Evolutionary conservation across 2,113 vertebrate genomes (phyloP).

Genomic region (Gavialis gangeticus): DNA sequence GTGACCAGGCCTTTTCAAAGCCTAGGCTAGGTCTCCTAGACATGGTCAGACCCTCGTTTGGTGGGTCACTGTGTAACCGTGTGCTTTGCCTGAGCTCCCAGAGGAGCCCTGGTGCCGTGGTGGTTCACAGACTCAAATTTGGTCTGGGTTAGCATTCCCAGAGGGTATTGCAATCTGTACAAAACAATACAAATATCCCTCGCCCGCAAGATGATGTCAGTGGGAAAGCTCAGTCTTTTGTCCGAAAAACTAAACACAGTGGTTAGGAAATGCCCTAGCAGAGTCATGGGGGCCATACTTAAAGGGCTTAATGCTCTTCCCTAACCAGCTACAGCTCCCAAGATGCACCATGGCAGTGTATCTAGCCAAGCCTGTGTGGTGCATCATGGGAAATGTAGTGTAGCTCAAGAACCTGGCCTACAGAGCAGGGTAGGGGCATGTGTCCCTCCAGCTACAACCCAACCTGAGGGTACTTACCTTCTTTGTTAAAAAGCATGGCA

Average conservation of each 20-base stretch:
- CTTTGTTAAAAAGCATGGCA: neutral
- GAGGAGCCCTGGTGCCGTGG: too few species aligned
- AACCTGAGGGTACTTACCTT: neutral
- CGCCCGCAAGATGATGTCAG: too few species aligned
- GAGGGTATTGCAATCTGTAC: too few species aligned
- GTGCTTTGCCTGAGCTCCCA: too few species aligned
- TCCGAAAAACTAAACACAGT: too few species aligned
- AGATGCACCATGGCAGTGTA: neutral
- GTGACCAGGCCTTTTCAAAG: neutral
- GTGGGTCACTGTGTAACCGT: too few species aligned
- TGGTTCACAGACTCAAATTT: too few species aligned
- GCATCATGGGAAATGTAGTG: fast-evolving
- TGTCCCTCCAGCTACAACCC: neutral
- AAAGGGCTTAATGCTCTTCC: too few species aligned
- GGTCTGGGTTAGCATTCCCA: neutral
- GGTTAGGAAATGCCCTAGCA: too few species aligned
- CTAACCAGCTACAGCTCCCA: fast-evolving
- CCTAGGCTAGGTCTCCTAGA: neutral
- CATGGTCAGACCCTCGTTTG: neutral
- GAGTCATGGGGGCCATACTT: too few species aligned
- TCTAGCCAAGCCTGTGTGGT: neutral
- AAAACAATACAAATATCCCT: too few species aligned
- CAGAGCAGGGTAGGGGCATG: neutral
- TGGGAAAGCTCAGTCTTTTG: too few species aligned
- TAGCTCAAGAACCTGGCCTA: neutral